Evolutionary conservation across 2,888 invertebrate genomes (phyloP).

Genomic region (Merodon equestris): DNA sequence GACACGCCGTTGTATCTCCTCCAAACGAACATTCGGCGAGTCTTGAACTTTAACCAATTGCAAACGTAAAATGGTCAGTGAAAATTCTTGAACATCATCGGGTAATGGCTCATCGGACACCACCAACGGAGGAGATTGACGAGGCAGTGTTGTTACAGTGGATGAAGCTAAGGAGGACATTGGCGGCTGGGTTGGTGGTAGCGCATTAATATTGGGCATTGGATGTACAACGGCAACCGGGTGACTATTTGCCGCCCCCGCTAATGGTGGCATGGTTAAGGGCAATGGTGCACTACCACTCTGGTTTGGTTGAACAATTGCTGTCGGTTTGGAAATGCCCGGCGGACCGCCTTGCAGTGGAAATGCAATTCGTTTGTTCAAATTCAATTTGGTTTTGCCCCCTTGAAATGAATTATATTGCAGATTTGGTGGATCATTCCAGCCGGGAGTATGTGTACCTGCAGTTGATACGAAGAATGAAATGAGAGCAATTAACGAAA

Average conservation of each 20-base stretch:
- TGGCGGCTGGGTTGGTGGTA: constrained; percentile 43
- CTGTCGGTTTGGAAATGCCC: constrained; percentile 72
- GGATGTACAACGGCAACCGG: constrained; percentile 74
- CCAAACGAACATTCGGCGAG: constrained; percentile 70
- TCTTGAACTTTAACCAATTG: constrained; percentile 70
- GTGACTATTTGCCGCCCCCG: constrained; percentile 59
- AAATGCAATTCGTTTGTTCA: constrained; percentile 77
- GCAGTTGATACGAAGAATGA: constrained; percentile 72
- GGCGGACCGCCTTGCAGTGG: constrained; percentile 72
- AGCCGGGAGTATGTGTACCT: constrained; percentile 77
- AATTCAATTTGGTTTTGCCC: constrained; percentile 75
- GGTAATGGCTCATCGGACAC: constrained; percentile 60
- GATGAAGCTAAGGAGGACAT: constrained; percentile 31
- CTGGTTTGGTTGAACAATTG: constrained; percentile 73
- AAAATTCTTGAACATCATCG: constrained; percentile 66
- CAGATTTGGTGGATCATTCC: constrained; percentile 78
- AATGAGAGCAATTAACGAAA: neutral
- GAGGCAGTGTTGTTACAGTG: constrained; percentile 43
- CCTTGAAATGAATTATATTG: constrained; percentile 70
- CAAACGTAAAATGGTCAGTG: constrained; percentile 70
- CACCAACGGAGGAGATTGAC: constrained; percentile 37
- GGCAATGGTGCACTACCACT: constrained; percentile 64
- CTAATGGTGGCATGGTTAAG: constrained; percentile 64
- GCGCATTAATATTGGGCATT: constrained; percentile 70
- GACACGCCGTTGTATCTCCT: constrained; percentile 72